Base-by-base conservation (phyloP, 2,888 invertebrate species). In the Cactoblastis cactorum region DNA sequence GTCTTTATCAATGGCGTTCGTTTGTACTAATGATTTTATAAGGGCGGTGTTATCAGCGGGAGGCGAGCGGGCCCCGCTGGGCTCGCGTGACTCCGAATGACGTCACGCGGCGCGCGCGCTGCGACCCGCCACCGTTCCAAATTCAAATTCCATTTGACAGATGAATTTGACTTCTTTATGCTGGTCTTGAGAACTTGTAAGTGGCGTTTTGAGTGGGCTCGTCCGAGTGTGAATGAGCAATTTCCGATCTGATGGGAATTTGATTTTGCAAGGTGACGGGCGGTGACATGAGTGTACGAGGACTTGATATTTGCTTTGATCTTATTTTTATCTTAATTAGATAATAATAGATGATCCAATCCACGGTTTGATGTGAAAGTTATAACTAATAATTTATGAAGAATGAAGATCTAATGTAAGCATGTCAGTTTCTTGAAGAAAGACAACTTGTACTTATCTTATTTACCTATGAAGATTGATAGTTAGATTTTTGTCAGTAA, bases 221-320 rank as follows among this genome's bases (percentile, higher is more conserved):
- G 74, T 45, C 72, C 61, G 71, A 71, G 82, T 83, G 82, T 87
- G 86, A 87, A 86, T 80, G 83, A 78, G 78, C 87, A 86, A 86
- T 87, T 85, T 66, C 66, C 60, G 56, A 63, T 66, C 62, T 72
- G 80, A 78, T 86, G 85, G 82, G 85, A 86, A 85, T 67, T 54
- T 57, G 62, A 48, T 51, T 55, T 43, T 39, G 53, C 53, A 53
- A 50, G 56, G 58, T 59, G 59, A 56, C 58, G 58, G 39, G 63
- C 62, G 59, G 62, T 67, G 71, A 68, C 43, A 28, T 69, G 62
- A 63, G 58, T 5, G 17, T 57, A 52, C 69, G 75, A 67, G 72
- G 71, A 72, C 55, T 62, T 35, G 15, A 14, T 1, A 12, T 12
- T 4, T 19, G 9, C 4, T 9, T 41, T 35, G 33, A 33, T 12